Base-by-base conservation (phyloP, 2,113 vertebrate genomes). In the Vicugna pacos region DNA sequence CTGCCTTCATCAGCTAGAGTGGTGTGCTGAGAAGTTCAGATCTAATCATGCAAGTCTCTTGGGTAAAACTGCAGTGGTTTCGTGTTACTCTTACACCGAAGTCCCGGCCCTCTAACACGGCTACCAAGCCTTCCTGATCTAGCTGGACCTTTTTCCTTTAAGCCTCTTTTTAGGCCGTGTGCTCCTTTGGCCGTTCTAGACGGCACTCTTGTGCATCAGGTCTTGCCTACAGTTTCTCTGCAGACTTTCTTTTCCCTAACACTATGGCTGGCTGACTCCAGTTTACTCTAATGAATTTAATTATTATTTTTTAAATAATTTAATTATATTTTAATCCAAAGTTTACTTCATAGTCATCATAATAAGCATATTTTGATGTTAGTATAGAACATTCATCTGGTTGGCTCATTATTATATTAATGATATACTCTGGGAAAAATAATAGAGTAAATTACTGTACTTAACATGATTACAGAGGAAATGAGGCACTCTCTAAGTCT, bases 241-340 rank as follows among this genome's bases (percentile, higher is more conserved):
- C 28, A 84, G 52, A 72, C 17, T 64, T 48, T 87, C 8, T 60
- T 46, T 79, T 91, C 26, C 28, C 5, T 84, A 50, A 19, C 20
- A 15, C 48, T 75, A 2, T 35, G 5, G 10, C n/a, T 70, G 7
- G 8, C 52, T 87, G 32, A 82, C 46, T 86, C 24, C 28, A 86
- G 3, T 50, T 79, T 70, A 86, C 9, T 3, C 3, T n/a, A 81
- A 30, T 46, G 77, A 88, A 77, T 82, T 38, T 85, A 54, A 82
- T 85, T 64, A 28, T 58, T 46, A 82, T 82, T 77, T 77, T 2
- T 5, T 58, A 96, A 82, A 54, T 19, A n/a, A 62, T 26, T 64
- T 70, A 75, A 72, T 83, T 96, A 79, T 52, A 52, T 48, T 64
- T 82, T 58, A 76, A 73, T 92, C 89, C 58, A n/a, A 88, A 83